phyloP scores from a whole-genome alignment of 1,140 invertebrate genomes.

The Trichoplusia ni region DNA sequence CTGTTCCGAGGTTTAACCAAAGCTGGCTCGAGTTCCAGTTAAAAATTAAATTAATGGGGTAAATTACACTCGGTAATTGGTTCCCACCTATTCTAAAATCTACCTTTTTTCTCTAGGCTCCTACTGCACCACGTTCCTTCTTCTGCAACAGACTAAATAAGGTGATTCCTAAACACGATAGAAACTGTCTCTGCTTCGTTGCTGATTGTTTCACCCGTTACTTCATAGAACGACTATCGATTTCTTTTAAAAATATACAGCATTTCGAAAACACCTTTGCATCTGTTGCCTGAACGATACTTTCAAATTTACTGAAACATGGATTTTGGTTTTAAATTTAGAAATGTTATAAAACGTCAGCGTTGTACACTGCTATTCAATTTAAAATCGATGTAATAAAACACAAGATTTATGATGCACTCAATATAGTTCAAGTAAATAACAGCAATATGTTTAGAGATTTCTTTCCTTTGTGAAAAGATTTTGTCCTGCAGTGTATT shows the following conservation, averaged over 20 bases:
- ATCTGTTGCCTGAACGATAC: constrained; percentile 32
- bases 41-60: too few relatives aligned
- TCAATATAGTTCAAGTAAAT: background rate
- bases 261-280: constrained; percentile 22
- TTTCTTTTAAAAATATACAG: constrained; percentile 16
- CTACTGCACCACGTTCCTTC: too few relatives aligned
- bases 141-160: too few relatives aligned
- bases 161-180: background rate
- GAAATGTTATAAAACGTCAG: constrained; percentile 32
- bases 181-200: too few relatives aligned
- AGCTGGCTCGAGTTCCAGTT: too few relatives aligned
- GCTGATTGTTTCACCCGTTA: background rate
- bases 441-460: background rate
- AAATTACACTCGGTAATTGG: too few relatives aligned
- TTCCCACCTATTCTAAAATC: too few relatives aligned
- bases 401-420: background rate
- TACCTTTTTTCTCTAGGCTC: too few relatives aligned
- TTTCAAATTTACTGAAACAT: constrained; percentile 30
- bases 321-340: constrained; percentile 34
- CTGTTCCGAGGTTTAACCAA: too few relatives aligned
- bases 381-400: constrained; percentile 2
- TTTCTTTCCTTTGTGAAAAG: background rate
- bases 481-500: too few relatives aligned
- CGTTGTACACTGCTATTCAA: background rate
- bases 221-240: background rate